Base-by-base conservation (phyloP, 2,797 vertebrate species). In the Galaxias olidus region DNA sequence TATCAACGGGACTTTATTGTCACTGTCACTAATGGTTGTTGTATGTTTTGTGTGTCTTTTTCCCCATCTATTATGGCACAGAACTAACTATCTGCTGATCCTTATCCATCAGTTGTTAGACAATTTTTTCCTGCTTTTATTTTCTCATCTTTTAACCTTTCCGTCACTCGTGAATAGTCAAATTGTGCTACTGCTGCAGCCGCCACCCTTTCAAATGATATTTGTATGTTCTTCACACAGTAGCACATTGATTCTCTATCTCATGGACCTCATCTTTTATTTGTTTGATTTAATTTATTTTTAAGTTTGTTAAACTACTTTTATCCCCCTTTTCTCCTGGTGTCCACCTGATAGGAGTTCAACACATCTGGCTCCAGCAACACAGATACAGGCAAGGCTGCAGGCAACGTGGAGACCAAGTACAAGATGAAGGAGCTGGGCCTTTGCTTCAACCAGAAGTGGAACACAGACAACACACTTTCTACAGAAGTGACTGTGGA, bases 391-490 rank as follows among this genome's bases (percentile, higher is more conserved):
- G 95, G 95, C 30, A 96, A 95, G 77, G 93, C 95, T 0, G 84
- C 92, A 0, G 96, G 95, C n/a, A 95, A 75, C 71, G 90, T 98
- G 74, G 96, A 98, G 90, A 97, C 95, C 84, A 98, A 96, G 68
- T 98, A 96, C n/a, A 98, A 96, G 83, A 67, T 95, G 88, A 92
- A 93, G 78, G 92, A 94, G 57, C 88, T 95, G 48, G 96, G 96
- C 13, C 83, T 98, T 59, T 95, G 87, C 49, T 90, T 98, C 87
- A 94, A 85, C 72, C 94, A 98, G 87, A 98, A 98, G 83, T 98
- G 96, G 97, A 98, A 95, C 86, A 97, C 96, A 0, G 96, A 98
- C 59, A 98, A 97, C 85, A 95, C 90, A 0, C 42, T 98, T 79
- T 91, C 89, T 17, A 96, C 94, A 7, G 96, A 98, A 72, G 75